Conservation (phyloP, 2,797 vertebrate genomes). For the Chiloscyllium punctatum region DNA sequence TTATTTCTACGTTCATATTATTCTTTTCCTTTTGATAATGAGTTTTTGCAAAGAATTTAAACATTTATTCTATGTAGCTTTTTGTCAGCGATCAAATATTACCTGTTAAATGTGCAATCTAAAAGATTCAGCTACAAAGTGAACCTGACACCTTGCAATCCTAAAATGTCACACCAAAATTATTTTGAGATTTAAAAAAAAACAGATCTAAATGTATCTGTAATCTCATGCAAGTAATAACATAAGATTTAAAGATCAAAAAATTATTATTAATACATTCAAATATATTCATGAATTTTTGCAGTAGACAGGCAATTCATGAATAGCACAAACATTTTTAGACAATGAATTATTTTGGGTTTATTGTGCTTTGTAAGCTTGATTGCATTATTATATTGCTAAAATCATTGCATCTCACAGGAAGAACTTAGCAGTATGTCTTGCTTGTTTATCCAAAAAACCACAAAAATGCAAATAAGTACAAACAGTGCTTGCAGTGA, state of each 20-base stretch:
- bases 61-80: neutral
- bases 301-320: conserved; percentile 33
- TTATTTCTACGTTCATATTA: neutral
- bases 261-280: conserved; percentile 38
- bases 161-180: conserved; percentile 8
- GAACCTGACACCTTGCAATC: neutral
- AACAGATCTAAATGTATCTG: conserved; percentile 21
- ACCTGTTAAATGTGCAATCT: neutral
- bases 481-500: conserved; percentile 14
- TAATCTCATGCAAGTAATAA: conserved; percentile 31
- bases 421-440: neutral
- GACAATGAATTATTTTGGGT: conserved; percentile 35
- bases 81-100: neutral
- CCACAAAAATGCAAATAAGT: conserved; percentile 30
- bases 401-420: conserved; percentile 24
- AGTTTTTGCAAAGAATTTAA: neutral
- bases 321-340: conserved; percentile 35
- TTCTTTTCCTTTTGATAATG: neutral
- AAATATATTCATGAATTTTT: conserved; percentile 38
- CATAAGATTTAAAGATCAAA: conserved; percentile 31
- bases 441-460: conserved; percentile 33
- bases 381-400: conserved; percentile 38
- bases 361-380: conserved; percentile 36
- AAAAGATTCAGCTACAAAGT: conserved; percentile 1
- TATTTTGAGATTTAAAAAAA: neutral